Conservation (phyloP, 1,140 invertebrate genomes). For the Drosophila pandora region DNA sequence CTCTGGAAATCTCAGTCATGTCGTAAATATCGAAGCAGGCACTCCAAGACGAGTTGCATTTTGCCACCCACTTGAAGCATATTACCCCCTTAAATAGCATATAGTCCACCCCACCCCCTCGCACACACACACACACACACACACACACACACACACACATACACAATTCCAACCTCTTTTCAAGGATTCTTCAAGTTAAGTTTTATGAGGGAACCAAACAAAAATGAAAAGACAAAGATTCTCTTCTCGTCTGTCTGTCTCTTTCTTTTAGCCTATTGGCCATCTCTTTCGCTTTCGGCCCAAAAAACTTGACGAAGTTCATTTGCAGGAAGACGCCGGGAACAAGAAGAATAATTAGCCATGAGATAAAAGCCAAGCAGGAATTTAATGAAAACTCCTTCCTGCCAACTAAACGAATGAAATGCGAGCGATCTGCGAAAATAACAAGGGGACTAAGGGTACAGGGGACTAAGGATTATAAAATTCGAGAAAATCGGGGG, state of each 20-base stretch:
- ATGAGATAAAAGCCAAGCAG: constrained; percentile 43
- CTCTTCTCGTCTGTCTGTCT: background rate
- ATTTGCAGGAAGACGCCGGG: constrained; percentile 28
- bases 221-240: constrained; percentile 33
- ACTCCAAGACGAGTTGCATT: constrained; percentile 35
- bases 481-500: too few relatives aligned
- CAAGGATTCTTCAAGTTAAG: constrained; percentile 41
- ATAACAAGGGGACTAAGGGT: too few relatives aligned
- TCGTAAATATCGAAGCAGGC: constrained; percentile 59
- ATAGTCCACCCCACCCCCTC: background rate
- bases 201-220: constrained; percentile 53
- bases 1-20: constrained; percentile 54
- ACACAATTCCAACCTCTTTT: background rate
- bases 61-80: background rate
- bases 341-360: constrained; percentile 51
- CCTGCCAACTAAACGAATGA: constrained; percentile 12
- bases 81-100: too few relatives aligned
- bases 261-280: background rate
- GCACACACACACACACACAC: too few relatives aligned
- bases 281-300: background rate
- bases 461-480: too few relatives aligned
- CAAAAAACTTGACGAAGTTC: constrained; percentile 37
- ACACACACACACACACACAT: too few relatives aligned
- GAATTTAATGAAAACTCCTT: constrained; percentile 36
- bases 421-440: constrained; percentile 27